A percentile compares a stretch with the other conserved stretches of the same genome.
phyloP scores from a whole-genome alignment of 2,888 invertebrate species.

The Trachelus stipa region DNA sequence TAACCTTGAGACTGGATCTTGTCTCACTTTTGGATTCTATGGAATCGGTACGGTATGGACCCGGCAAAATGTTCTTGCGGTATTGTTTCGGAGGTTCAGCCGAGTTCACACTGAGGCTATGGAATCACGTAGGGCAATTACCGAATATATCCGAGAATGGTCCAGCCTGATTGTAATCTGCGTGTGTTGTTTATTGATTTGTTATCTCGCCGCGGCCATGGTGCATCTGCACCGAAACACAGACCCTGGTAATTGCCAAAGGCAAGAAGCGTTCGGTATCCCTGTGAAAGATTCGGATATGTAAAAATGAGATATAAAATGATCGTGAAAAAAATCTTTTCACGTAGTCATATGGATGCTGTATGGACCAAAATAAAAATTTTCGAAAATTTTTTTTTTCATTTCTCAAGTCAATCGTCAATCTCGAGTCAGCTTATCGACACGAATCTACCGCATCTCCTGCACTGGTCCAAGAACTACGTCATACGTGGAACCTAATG shows the following conservation, averaged over 20 bases:
- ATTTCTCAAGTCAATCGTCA: neutral
- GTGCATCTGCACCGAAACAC: constrained; percentile 40
- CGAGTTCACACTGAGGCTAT: constrained; percentile 1
- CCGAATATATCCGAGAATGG: constrained; percentile 56
- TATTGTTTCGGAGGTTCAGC: neutral
- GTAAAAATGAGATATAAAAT: neutral
- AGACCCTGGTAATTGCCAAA: constrained; percentile 57
- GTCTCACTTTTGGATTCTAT: neutral
- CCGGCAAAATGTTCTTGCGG: neutral
- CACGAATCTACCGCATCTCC: constrained; percentile 4
- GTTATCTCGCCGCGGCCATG: constrained; percentile 48
- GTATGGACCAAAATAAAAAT: neutral
- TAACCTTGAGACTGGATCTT: neutral
- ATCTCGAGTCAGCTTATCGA: constrained; percentile 18
- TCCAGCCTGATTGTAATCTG: constrained; percentile 62
- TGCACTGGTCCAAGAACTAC: neutral
- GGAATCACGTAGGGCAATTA: constrained; percentile 61
- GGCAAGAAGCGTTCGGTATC: constrained; percentile 3
- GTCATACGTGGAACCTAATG: neutral
- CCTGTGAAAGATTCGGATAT: neutral
- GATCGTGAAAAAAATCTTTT: neutral
- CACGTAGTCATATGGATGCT: neutral
- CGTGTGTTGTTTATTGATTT: constrained; percentile 66
- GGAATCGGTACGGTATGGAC: neutral
- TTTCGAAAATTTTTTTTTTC: neutral